These are phyloP conservation scores for Sylvia borin DNA, from an alignment of 2,797 vertebrate genomes.

Conservation along the genomic window DNA sequence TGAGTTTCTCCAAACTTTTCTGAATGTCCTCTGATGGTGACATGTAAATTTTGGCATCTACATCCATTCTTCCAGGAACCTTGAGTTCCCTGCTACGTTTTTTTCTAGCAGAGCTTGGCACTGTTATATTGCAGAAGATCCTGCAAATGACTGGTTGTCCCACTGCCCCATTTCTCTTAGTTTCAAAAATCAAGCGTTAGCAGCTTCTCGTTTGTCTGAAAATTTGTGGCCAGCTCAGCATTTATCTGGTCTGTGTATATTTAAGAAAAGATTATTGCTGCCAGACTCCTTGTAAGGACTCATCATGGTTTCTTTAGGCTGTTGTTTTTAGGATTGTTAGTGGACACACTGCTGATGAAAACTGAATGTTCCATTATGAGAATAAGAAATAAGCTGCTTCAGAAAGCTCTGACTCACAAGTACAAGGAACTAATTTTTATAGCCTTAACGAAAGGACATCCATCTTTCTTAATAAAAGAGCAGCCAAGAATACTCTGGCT, in stretches of 20 bases:
- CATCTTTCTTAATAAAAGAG: constrained; percentile 19
- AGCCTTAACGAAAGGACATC: neutral
- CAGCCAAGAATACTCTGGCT: neutral
- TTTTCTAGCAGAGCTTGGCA: neutral
- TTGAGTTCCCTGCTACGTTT: neutral
- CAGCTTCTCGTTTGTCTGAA: constrained; percentile 1
- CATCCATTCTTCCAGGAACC: neutral
- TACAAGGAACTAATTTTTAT: constrained; percentile 24
- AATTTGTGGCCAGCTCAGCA: neutral
- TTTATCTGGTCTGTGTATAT: neutral
- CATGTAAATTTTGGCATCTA: neutral
- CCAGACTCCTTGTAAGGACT: neutral
- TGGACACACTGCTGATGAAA: constrained; percentile 13
- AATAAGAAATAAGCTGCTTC: neutral
- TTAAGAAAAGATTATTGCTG: constrained; percentile 24
- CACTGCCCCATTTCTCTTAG: neutral
- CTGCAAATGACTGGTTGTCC: neutral
- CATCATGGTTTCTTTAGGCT: neutral
- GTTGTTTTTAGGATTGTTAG: neutral
- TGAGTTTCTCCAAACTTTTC: neutral
- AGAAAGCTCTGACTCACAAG: constrained; percentile 26
- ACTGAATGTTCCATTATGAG: neutral
- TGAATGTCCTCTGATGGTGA: neutral
- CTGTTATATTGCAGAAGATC: neutral
- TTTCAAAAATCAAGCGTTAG: constrained; percentile 8